Evolutionary conservation across 2,113 vertebrate genomes (phyloP).

Genomic region (Prochilodus magdalenae): DNA sequence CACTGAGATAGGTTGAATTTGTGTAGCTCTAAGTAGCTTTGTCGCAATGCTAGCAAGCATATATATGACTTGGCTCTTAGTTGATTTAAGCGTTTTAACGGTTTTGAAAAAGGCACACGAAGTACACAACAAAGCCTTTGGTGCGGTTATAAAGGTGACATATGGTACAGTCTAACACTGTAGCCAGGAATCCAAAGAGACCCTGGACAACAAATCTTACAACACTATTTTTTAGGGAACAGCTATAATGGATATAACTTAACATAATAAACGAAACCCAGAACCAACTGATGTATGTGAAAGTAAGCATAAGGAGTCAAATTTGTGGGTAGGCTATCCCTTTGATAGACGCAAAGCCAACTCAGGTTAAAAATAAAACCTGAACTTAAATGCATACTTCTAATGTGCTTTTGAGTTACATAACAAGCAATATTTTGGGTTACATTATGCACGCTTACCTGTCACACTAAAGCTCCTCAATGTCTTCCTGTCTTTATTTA

Average conservation of each 20-base stretch:
- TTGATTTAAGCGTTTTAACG: too few relatives aligned
- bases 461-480: neutral
- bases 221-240: neutral
- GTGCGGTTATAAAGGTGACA: neutral
- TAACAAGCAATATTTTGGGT: neutral
- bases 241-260: neutral
- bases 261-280: neutral
- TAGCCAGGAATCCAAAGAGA: neutral
- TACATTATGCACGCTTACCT: neutral
- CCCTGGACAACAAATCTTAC: too few relatives aligned
- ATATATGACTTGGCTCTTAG: too few relatives aligned
- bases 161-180: neutral
- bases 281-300: neutral
- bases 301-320: neutral
- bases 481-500: conserved; percentile 59
- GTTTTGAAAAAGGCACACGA: too few relatives aligned
- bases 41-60: too few relatives aligned
- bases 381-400: neutral
- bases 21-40: too few relatives aligned
- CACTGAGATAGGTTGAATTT: too few relatives aligned
- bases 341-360: neutral
- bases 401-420: neutral
- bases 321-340: neutral
- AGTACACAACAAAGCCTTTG: neutral
- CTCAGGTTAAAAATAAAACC: neutral